Conservation (phyloP, 1,140 invertebrate species). For the Penaeus vannamei region DNA sequence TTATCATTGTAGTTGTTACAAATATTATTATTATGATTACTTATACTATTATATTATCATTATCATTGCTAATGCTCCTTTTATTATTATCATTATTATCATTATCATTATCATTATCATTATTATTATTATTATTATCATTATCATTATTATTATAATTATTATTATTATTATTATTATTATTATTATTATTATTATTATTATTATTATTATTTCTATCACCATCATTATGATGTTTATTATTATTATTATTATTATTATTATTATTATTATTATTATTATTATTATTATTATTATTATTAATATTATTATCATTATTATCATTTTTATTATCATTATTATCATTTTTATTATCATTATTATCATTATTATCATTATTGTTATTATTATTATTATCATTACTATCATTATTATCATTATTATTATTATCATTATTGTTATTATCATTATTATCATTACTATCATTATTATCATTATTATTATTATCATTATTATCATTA, state of each 20-base stretch:
- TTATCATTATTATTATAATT: too few species aligned
- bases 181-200: slow-evolving; percentile 1
- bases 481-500: too few species aligned
- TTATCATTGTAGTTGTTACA: too few species aligned
- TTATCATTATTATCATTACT: too few species aligned
- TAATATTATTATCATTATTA: slow-evolving; percentile 27
- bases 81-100: neutral
- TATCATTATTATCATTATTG: neutral
- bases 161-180: slow-evolving; percentile 9
- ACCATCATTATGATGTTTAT: neutral
- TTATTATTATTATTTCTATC: neutral
- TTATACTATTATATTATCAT: too few species aligned
- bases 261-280: neutral
- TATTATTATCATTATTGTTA: too few species aligned
- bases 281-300: neutral
- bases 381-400: neutral
- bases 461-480: too few species aligned
- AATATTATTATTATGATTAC: too few species aligned
- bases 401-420: too few species aligned
- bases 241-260: neutral
- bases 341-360: neutral
- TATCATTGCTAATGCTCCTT: too few species aligned
- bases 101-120: too few species aligned
- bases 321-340: slow-evolving; percentile 27
- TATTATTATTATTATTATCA: too few species aligned